Conservation (phyloP, 2,797 vertebrate species). For the Chelon auratus region DNA sequence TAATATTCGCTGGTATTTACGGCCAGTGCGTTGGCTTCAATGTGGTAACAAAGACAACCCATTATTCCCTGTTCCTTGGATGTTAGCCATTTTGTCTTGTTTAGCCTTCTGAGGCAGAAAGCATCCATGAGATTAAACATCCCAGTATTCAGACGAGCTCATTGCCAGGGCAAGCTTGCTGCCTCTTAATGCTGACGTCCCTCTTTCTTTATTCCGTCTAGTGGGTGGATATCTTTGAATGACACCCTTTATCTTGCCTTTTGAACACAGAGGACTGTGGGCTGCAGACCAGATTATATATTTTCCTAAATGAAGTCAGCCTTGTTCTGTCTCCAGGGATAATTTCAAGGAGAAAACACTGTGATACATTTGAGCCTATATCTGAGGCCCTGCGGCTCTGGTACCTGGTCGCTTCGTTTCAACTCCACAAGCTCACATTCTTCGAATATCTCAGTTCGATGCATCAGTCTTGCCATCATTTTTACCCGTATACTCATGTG, state of each 20-base stretch:
- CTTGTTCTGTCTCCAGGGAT: conserved; percentile 43
- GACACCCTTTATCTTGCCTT: conserved; percentile 60
- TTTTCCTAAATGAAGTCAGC: conserved; percentile 49
- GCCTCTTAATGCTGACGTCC: conserved; percentile 41
- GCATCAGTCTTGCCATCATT: conserved; percentile 45
- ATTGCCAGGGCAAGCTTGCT: conserved; percentile 30
- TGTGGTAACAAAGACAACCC: conserved; percentile 76
- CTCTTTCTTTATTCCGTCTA: conserved; percentile 44
- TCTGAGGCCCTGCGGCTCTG: conserved; percentile 18
- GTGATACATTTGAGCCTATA: conserved; percentile 1
- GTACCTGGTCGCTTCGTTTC: conserved; percentile 23
- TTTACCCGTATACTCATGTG: conserved; percentile 63
- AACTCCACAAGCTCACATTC: conserved; percentile 36
- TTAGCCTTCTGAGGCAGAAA: conserved; percentile 76
- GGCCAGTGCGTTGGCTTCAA: conserved; percentile 74
- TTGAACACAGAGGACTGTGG: conserved; percentile 32
- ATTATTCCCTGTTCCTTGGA: conserved; percentile 80
- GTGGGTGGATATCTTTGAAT: conserved; percentile 65
- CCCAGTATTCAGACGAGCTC: conserved; percentile 63
- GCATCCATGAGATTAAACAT: conserved; percentile 68
- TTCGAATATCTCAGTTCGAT: conserved; percentile 38
- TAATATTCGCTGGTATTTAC: conserved; percentile 74
- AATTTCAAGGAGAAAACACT: conserved; percentile 30
- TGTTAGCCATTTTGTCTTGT: conserved; percentile 77
- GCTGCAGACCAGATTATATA: conserved; percentile 40